Conservation (phyloP, 92 coral and sea anemone species). For the Zoanthus gigantus region DNA sequence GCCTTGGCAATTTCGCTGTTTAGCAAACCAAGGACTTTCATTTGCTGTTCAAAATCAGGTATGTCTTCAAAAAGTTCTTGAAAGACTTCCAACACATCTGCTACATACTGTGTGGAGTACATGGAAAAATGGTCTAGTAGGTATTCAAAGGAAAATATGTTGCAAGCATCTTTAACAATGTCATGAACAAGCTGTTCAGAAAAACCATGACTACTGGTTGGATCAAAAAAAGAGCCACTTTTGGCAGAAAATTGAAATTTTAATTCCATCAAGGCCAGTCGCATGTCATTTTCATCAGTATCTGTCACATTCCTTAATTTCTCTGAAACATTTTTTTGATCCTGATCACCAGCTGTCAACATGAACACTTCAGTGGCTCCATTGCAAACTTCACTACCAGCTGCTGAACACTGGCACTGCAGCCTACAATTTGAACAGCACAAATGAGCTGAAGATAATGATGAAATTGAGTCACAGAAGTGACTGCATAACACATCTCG, state of each 20-base stretch:
- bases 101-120: constrained; percentile 36
- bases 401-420: too few species aligned
- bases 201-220: constrained; percentile 27
- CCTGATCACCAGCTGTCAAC: too few species aligned
- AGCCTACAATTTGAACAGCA: too few species aligned
- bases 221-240: background rate
- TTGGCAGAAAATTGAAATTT: too few species aligned
- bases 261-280: too few species aligned
- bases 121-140: constrained; percentile 31
- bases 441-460: too few species aligned
- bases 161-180: constrained; percentile 17
- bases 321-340: too few species aligned
- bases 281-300: too few species aligned
- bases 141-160: constrained; percentile 29
- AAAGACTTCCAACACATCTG: constrained; percentile 44
- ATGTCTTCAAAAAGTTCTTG: constrained; percentile 51
- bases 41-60: constrained; percentile 17
- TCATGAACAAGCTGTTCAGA: constrained; percentile 31
- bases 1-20: constrained; percentile 31
- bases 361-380: too few species aligned
- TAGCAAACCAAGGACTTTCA: constrained; percentile 24
- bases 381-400: too few species aligned
- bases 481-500: constrained; percentile 43
- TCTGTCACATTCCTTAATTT: too few species aligned
- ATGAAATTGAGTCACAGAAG: background rate